Evolutionary conservation across 2,888 invertebrate genomes (phyloP), one percentile per base, ranked within the genome.

Genomic region (Elysia crispata): DNA sequence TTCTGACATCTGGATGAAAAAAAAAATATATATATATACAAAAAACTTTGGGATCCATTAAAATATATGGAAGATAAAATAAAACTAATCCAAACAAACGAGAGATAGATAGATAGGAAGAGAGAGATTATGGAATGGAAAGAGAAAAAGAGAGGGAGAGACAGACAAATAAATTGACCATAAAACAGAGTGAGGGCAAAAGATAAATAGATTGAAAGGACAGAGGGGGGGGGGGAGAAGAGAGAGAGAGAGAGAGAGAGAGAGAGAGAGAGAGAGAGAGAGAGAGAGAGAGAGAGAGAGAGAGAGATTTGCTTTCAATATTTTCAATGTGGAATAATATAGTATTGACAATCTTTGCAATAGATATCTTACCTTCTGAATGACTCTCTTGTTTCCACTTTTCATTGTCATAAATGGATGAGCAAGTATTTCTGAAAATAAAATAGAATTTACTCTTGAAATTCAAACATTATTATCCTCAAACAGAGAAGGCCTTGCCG

Each of bases 361-460:
- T 11, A 41, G 41, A 64, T 49, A 57, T 75, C 82, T 73, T 79
- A 88, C 87, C 86, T 81, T 76, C 31, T 81, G 81, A 20, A 76
- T 54, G 5, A 20, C 25, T 15, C 64, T 54, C 49, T 41, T 64
- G 20, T 13, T 11, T 30, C 11, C 8, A 54, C 15, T 23, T 28
- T 80, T 80, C 28, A 49, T 54, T n/a, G 86, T 85, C 90, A 91
- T 91, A 77, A 91, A 92, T 18, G 91, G 89, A 83, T 92, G 92
- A 20, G 85, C 84, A 15, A 90, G 85, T 20, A 92, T 87, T 72
- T 89, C 91, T 90, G 86, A 86, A 86, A 77, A 75, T 57, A 82
- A 11, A 62, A 70, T 15, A 1, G 57, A 54, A 69, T 1, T 6
- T 15, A 25, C 13, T 60, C 5, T 15, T 54, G 6, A 23, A 5